These are phyloP conservation scores for Enhydra lutris DNA, from an alignment of 2,113 vertebrate genomes.

Conservation along the genomic window DNA sequence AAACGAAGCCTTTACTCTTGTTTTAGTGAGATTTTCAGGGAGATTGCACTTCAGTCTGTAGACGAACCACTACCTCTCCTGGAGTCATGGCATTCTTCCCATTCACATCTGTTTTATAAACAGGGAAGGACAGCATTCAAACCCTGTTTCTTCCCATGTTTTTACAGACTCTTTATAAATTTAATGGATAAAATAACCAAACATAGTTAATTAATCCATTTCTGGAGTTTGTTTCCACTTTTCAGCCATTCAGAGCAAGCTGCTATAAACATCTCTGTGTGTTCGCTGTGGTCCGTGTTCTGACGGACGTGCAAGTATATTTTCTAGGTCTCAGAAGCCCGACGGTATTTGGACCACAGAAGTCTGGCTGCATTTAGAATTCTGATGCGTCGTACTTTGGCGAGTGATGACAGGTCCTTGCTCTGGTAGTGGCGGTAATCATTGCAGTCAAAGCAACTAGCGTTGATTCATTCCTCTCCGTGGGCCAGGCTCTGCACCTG, in stretches of 20 bases:
- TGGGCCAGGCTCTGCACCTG: no score
- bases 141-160: neutral
- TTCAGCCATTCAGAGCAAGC: neutral
- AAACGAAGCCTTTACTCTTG: neutral
- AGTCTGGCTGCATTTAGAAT: neutral
- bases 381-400: rapidly evolving
- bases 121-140: neutral
- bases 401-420: rapidly evolving
- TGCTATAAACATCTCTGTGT: no score
- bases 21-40: neutral
- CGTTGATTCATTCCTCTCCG: rapidly evolving
- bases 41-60: neutral
- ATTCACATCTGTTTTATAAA: rapidly evolving
- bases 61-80: neutral
- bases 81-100: neutral
- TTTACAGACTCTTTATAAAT: neutral
- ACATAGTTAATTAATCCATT: neutral
- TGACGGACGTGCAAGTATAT: rapidly evolving
- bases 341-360: neutral
- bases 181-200: neutral
- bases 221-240: neutral
- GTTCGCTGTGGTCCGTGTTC: rapidly evolving
- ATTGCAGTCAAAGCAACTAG: neutral
- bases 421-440: rapidly evolving
- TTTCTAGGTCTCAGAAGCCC: neutral